phyloP scores from a whole-genome alignment of 2,797 vertebrate species.

The Sparus aurata region DNA sequence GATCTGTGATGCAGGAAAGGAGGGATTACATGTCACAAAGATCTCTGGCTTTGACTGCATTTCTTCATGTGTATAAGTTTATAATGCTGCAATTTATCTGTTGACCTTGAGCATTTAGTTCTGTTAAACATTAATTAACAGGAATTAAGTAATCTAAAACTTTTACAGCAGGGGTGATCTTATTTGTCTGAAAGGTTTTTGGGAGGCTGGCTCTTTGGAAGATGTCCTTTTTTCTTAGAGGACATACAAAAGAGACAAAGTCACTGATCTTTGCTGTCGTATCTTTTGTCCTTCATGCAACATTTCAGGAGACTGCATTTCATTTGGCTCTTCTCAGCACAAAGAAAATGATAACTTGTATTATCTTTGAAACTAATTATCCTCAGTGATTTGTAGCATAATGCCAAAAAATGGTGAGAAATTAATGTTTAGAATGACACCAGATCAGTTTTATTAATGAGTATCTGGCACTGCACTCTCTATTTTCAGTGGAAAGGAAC shows the following conservation, averaged over 20 bases:
- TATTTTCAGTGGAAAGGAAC: slow-evolving; percentile 13
- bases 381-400: neutral
- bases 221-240: neutral
- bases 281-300: neutral
- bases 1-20: neutral
- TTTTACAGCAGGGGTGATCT: neutral
- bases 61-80: neutral
- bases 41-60: neutral
- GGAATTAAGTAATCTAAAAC: neutral
- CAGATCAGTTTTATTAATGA: neutral
- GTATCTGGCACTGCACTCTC: neutral
- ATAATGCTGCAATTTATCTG: neutral
- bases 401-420: neutral
- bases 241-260: neutral
- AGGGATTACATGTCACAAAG: neutral
- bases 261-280: neutral
- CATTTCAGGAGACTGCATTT: neutral
- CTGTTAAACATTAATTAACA: neutral
- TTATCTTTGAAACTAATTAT: slow-evolving; percentile 6
- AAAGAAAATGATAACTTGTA: neutral
- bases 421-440: neutral
- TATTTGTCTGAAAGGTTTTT: neutral
- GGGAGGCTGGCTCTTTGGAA: neutral
- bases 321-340: neutral
- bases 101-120: slow-evolving; percentile 13